Base-by-base conservation (phyloP, 2,888 invertebrate species). In the Chalcis sispes region DNA sequence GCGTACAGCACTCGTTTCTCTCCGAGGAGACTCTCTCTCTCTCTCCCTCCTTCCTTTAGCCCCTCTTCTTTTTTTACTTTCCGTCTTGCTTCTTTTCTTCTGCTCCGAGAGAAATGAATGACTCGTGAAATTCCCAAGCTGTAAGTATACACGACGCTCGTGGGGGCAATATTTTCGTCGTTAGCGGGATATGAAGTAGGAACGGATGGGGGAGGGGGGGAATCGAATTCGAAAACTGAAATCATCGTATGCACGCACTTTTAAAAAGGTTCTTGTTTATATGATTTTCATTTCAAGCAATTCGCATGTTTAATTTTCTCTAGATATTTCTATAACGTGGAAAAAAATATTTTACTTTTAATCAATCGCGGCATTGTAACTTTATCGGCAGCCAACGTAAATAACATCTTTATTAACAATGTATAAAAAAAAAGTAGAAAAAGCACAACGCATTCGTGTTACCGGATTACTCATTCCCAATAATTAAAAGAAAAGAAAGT, bases 1-100 rank as follows among this genome's bases (percentile, higher is more conserved):
- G 74, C 62, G 27, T 50, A n/a, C 66, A 50, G 27, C 66, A 74
- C 77, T 77, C 77, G 71, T 77, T 77, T 54, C 71, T 76, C 25
- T 56, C 29, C 58, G 18, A 40, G 13, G 48, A 42, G 46, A 13
- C 42, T 42, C 13, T 15, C 32, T 15, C 10, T 58, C 46, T 29
- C 5, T 20, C 32, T 18, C 65, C 29, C 18, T n/a, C 4, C 25
- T 58, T 42, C 48, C 62, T 54, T 48, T 13, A n/a, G n/a, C n/a
- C n/a, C n/a, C n/a, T n/a, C n/a, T n/a, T n/a, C n/a, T n/a, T n/a
- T n/a, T 13, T 70, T 50, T 54, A 15, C 15, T 56, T 15, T 46
- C 10, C 46, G n/a, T n/a, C n/a, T n/a, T n/a, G n/a, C n/a, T n/a
- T n/a, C 46, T 46, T n/a, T 27, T 52, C 52, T 8, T 25, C 27